Evolutionary conservation across 2,888 invertebrate species (phyloP), one percentile per base, ranked within the genome.

Genomic region (Zelleria hepariella): DNA sequence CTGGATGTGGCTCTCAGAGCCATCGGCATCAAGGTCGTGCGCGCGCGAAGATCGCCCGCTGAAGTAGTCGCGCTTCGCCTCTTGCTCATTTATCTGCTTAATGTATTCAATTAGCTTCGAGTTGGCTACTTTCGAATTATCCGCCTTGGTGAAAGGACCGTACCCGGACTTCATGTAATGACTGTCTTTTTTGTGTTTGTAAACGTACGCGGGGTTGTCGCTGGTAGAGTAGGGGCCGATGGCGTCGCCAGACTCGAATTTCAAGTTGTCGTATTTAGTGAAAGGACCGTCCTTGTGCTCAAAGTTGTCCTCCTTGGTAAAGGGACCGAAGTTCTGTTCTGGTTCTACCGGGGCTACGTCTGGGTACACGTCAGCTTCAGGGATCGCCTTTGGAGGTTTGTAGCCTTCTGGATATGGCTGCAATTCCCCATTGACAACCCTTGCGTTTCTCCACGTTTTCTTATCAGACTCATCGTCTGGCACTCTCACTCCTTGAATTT

Each of bases 381-480:
- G 87, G 21, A 91, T 86, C 55, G 91, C 91, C 64, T 90, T 91
- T 1, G 92, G 91, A 57, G 93, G 92, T 62, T 90, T 90, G 65
- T 93, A 92, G 5, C 92, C 93, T 68, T 92, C 91, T 56, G 93
- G 93, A 67, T 94, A 94, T 20, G 94, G 94, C 54, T 94, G 89
- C 57, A 96, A 80, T 75, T 95, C 93, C 59, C 95, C 95, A 71
- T 96, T 96, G 54, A 96, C 94, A 15, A 96, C 96, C 64, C 96
- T 90, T 0, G 96, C 96, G 78, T 96, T 96, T 59, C 96, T 90
- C 96, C 96, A 96, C 0, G 93, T 94, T 74, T 94, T 94, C 65
- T 93, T 93, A 70, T 95, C 95, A 57, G 93, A 93, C 60, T 94
- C 94, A 66, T 95, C 94, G 71, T 97, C 96, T 0, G 96, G 96